Evolutionary conservation across 2,113 vertebrate genomes (phyloP).

Genomic region (Microtus oregoni): DNA sequence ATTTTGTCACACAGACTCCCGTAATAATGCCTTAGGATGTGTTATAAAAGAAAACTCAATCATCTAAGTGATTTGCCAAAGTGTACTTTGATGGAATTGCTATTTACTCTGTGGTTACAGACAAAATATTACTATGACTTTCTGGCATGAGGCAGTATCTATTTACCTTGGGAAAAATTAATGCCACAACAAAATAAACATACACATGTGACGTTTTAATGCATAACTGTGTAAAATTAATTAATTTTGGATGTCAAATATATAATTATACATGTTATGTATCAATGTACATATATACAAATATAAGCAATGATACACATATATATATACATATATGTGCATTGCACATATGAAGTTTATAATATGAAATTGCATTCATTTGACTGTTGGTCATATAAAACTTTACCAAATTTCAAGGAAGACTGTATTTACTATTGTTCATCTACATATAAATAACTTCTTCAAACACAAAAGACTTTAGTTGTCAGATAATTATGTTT

Average conservation of each 20-base stretch:
- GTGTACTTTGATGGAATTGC: background rate
- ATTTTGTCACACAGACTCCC: background rate
- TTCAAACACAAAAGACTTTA: background rate
- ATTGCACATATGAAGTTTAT: background rate
- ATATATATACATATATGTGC: background rate
- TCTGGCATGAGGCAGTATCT: background rate
- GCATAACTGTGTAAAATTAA: background rate
- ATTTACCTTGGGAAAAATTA: background rate
- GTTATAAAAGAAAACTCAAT: background rate
- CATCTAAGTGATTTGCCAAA: background rate
- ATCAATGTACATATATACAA: background rate
- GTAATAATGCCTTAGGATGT: background rate
- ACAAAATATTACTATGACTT: background rate
- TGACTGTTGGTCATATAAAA: background rate
- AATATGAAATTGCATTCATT: background rate
- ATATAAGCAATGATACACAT: background rate
- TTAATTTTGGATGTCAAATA: background rate
- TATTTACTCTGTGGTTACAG: background rate
- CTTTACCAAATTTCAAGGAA: background rate
- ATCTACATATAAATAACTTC: background rate
- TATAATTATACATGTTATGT: background rate
- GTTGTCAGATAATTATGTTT: constrained; percentile 22
- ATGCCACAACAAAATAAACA: background rate
- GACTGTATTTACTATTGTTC: background rate
- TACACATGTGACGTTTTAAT: background rate